Base-by-base conservation (phyloP, 2,113 vertebrate genomes). In the Microtus richardsoni region DNA sequence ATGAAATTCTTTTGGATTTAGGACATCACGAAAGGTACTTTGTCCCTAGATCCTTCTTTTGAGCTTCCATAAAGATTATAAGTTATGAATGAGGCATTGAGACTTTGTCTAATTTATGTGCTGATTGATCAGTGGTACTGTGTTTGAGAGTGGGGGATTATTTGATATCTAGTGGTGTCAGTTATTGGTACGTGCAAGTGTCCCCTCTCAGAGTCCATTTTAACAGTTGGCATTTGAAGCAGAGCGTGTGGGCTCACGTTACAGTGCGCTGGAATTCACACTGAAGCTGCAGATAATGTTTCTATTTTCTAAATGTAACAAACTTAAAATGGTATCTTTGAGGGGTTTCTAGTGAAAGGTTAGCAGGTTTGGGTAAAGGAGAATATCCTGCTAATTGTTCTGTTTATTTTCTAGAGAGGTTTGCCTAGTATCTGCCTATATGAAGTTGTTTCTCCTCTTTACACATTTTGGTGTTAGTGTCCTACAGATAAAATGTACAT, bases 11-110 rank as follows among this genome's bases (percentile, higher is more conserved):
- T 87, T 99, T 99, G 98, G 99, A 99, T 98, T 98, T 99, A 98
- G 99, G 99, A 97, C 99, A 99, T 98, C 99, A 99, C 97, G 99
- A 99, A 99, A 99, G 99, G 99, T 99, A 98, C 14, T 86, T 1
- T 87, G 90, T 84, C 74, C 41, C 22, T 95, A 95, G 58, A 39
- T 47, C 83, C n/a, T 97, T 91, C 33, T 83, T 95, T 7, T 93
- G 66, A 95, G 6, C 33, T 95, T 62, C 73, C 78, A 2, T 89
- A 78, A 95, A 62, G 26, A 66, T 95, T 95, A 54, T 64, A 84
- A 68, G 44, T 5, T 95, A 86, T 94, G 75, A 88, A 94, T 80
- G 36, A 44, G 33, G 95, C 87, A 87, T 44, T 96, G 52, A 1
- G 91, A 88, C 33, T 88, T 93, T 83, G 19, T 13, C 93, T 97